Conservation (phyloP, 2,888 invertebrate species). For the Theodoxus fluviatilis region DNA sequence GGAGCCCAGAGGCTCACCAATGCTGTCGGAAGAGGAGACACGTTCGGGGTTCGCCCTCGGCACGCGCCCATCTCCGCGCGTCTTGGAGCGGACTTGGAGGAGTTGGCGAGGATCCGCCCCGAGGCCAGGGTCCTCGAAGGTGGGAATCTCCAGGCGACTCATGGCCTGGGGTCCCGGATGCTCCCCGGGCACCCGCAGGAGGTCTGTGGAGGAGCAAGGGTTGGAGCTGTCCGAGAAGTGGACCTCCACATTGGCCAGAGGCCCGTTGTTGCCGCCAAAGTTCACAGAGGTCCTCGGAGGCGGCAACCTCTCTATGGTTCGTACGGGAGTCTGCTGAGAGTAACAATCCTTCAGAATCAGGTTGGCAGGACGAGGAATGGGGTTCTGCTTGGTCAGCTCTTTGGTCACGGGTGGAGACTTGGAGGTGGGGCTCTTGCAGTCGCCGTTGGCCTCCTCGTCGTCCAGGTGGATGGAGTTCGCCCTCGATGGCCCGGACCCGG, state of each 20-base stretch:
- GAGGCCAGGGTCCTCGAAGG: too few species aligned
- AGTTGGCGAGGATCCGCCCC: too few species aligned
- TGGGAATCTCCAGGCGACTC: conserved; percentile 21
- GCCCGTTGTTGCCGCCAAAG: conserved; percentile 33
- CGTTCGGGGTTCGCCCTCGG: too few species aligned
- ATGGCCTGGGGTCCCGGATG: conserved; percentile 23
- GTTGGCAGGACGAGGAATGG: conserved; percentile 45
- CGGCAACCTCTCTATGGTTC: too few species aligned
- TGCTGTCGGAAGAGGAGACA: too few species aligned
- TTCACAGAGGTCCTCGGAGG: too few species aligned
- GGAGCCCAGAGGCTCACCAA: too few species aligned
- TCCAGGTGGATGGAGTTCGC: too few species aligned
- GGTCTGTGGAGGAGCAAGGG: conserved; percentile 48
- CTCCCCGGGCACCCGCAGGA: conserved; percentile 28
- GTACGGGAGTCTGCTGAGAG: too few species aligned
- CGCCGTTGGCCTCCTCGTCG: conserved; percentile 15
- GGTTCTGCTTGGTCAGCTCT: conserved; percentile 41
- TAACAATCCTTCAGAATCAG: conserved; percentile 48
- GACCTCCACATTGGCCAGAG: conserved; percentile 39
- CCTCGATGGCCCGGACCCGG: too few species aligned
- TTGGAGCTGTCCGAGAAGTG: conserved; percentile 49
- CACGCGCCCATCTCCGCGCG: too few species aligned
- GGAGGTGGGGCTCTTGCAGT: conserved; percentile 10
- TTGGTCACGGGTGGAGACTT: neutral
- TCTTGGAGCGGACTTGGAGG: too few species aligned